Percentiles rank a stretch among this genome's conserved stretches.
Conservation (phyloP, 37 sponge, comb jelly and placozoan genomes). For the Agelas oroides region DNA sequence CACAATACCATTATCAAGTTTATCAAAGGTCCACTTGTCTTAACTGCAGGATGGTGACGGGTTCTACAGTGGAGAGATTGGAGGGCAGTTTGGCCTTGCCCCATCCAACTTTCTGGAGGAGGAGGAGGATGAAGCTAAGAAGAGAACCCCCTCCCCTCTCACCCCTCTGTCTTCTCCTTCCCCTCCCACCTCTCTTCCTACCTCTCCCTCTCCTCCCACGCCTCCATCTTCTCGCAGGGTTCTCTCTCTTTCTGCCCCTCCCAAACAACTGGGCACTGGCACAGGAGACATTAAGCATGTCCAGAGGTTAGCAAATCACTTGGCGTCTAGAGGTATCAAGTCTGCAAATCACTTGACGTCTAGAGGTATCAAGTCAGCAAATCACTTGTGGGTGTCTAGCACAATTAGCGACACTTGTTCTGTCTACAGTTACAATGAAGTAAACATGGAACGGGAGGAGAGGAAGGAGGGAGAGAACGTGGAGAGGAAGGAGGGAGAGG, state of each 20-base stretch:
- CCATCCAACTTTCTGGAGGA: conserved; percentile 74
- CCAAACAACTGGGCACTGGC: neutral
- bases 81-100: conserved; percentile 60
- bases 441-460: neutral
- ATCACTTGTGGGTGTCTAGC: too few relatives aligned
- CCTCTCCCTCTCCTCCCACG: neutral
- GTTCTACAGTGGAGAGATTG: conserved; percentile 54
- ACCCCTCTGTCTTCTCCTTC: neutral
- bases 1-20: neutral
- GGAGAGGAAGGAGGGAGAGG: neutral
- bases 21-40: neutral
- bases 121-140: neutral
- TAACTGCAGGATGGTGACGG: conserved; percentile 52
- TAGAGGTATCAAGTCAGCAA: too few relatives aligned
- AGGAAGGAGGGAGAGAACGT: neutral
- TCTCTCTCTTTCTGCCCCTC: neutral
- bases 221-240: too few relatives aligned
- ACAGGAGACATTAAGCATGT: too few relatives aligned
- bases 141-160: neutral
- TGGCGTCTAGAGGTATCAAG: too few relatives aligned
- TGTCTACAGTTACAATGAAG: neutral
- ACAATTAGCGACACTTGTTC: too few relatives aligned
- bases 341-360: too few relatives aligned
- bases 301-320: too few relatives aligned
- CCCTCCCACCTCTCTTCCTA: neutral